phyloP scores from a whole-genome alignment of 2,888 invertebrate species.

The Drosophila merina region DNA sequence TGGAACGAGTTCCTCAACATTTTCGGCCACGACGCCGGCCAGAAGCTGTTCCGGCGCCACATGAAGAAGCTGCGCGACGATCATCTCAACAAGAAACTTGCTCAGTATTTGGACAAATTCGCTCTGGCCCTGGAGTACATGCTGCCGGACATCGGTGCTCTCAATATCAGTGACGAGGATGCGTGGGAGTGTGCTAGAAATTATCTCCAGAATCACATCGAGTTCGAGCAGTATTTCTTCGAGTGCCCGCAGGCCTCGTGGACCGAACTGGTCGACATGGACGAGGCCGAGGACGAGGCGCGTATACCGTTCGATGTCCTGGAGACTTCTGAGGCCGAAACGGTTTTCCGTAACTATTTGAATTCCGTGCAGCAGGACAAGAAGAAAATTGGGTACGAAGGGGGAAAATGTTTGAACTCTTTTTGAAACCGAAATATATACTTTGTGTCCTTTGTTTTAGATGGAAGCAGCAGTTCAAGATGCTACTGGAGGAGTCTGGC shows the following conservation, averaged over 20 bases:
- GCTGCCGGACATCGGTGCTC: slow-evolving; percentile 89
- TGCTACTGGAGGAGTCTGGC: slow-evolving; percentile 95
- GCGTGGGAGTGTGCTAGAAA: slow-evolving; percentile 95
- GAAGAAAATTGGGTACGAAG: slow-evolving; percentile 91
- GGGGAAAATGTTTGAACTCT: too few relatives aligned
- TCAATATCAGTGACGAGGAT: slow-evolving; percentile 86
- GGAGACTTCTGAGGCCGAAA: slow-evolving; percentile 95
- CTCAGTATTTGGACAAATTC: slow-evolving; percentile 90
- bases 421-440: too few relatives aligned
- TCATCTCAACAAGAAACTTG: slow-evolving; percentile 90
- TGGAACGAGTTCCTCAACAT: slow-evolving; percentile 95
- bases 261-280: slow-evolving; percentile 89
- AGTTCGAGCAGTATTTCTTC: slow-evolving; percentile 96
- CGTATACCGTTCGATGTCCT: slow-evolving; percentile 97
- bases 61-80: slow-evolving; percentile 92
- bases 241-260: slow-evolving; percentile 91
- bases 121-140: slow-evolving; percentile 91
- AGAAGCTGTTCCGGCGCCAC: slow-evolving; percentile 90
- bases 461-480: slow-evolving; percentile 97
- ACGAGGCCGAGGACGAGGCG: slow-evolving; percentile 86
- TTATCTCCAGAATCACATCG: slow-evolving; percentile 94
- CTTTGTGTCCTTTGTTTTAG: slow-evolving; percentile 84
- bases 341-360: slow-evolving; percentile 95
- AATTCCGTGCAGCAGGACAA: slow-evolving; percentile 96
- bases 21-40: slow-evolving; percentile 94